A percentile compares a stretch with the other conserved stretches of the same genome.
Conservation (phyloP, 2,797 vertebrate genomes). For the Florisuga fusca region DNA sequence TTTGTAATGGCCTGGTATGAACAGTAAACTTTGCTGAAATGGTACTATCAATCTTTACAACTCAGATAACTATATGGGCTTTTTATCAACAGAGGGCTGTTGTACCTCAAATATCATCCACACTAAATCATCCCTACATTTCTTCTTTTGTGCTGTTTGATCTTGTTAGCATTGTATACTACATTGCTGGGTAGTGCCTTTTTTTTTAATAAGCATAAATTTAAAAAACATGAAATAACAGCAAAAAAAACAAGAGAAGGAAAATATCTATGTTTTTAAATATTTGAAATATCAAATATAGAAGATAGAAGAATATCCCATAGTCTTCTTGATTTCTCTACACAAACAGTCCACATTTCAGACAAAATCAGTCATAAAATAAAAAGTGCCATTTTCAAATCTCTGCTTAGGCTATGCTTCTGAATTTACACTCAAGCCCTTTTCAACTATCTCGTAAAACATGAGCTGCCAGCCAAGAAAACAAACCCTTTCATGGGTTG, state of each 20-base stretch:
- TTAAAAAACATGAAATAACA: slow-evolving; percentile 18
- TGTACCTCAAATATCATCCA: slow-evolving; percentile 39
- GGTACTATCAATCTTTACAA: slow-evolving; percentile 75
- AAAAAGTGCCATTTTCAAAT: neutral
- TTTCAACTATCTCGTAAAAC: slow-evolving; percentile 35
- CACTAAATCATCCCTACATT: neutral
- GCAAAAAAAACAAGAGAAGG: slow-evolving; percentile 3
- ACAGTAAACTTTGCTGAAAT: slow-evolving; percentile 77
- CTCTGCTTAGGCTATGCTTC: neutral
- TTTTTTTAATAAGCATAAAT: neutral
- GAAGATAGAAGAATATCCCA: neutral
- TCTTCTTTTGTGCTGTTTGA: slow-evolving; percentile 13
- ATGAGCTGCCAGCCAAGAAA: neutral
- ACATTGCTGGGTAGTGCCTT: neutral
- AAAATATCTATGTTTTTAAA: neutral
- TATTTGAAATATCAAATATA: neutral
- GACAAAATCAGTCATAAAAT: neutral
- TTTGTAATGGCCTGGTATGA: slow-evolving; percentile 74
- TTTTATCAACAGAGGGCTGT: slow-evolving; percentile 55
- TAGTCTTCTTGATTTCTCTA: neutral
- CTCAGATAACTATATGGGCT: slow-evolving; percentile 32
- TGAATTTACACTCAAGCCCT: neutral
- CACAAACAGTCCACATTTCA: neutral
- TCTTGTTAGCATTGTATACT: neutral
- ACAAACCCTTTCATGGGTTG: too few species aligned